phyloP scores from a whole-genome alignment of 2,797 vertebrate species.

The Megalops cyprinoides region DNA sequence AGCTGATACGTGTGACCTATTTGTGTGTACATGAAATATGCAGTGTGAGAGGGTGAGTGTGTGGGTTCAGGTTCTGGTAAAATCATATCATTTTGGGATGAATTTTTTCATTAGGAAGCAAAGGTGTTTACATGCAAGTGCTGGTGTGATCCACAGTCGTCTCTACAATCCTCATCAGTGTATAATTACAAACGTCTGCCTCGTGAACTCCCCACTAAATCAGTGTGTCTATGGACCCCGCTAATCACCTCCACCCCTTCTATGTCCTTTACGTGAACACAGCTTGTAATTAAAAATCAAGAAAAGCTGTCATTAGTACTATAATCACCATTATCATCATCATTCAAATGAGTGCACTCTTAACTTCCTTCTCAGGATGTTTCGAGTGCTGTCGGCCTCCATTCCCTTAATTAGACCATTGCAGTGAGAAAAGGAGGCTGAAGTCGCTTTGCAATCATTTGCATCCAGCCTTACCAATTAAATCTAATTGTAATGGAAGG shows the following conservation, averaged over 20 bases:
- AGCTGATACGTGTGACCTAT: not conserved
- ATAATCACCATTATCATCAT: conserved; percentile 68
- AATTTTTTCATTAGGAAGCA: not conserved
- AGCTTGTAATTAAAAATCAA: conserved; percentile 63
- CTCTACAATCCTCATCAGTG: not conserved
- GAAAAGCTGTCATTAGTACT: conserved; percentile 55
- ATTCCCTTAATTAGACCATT: conserved; percentile 47
- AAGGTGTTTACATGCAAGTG: not conserved
- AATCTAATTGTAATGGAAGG: conserved; percentile 19
- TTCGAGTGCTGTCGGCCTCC: conserved; percentile 52
- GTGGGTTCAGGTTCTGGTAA: conserved; percentile 13
- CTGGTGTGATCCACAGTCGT: not conserved
- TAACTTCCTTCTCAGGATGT: conserved; percentile 37
- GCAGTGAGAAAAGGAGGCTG: conserved; percentile 25
- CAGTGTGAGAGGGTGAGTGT: not conserved
- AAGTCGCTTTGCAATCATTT: conserved; percentile 20
- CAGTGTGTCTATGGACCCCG: not conserved
- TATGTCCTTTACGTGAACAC: conserved; percentile 42
- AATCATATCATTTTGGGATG: conserved; percentile 21
- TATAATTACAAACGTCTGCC: not conserved
- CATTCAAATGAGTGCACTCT: conserved; percentile 60
- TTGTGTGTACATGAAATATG: not conserved
- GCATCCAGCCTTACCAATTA: conserved; percentile 7
- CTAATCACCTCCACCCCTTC: conserved; percentile 35
- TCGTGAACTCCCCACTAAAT: conserved; percentile 7